phyloP scores from a whole-genome alignment of 2,797 vertebrate genomes.

The Gephyroberyx darwinii region DNA sequence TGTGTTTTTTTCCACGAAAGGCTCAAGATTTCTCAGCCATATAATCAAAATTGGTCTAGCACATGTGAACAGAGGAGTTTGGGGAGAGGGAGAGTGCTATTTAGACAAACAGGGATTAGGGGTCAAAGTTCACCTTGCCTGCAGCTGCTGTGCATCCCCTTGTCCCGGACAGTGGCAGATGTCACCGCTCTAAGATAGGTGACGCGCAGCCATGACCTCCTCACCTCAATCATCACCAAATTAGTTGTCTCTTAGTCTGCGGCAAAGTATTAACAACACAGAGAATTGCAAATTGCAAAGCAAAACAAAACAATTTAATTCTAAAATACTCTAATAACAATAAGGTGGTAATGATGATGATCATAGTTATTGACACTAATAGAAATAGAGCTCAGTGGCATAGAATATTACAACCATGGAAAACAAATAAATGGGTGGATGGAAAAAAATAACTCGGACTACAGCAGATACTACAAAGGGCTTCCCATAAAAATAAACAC shows the following conservation, averaged over 20 bases:
- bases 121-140: slow-evolving; percentile 40
- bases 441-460: no score
- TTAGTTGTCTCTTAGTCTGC: background rate
- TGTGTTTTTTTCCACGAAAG: slow-evolving; percentile 14
- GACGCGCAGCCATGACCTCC: slow-evolving; percentile 20
- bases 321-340: background rate
- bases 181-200: slow-evolving; percentile 33
- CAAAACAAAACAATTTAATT: background rate
- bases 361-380: background rate
- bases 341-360: background rate
- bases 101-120: slow-evolving; percentile 18
- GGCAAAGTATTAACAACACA: background rate
- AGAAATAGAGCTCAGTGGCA: no score
- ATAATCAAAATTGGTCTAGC: background rate
- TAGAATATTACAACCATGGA: background rate
- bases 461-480: background rate
- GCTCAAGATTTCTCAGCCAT: slow-evolving; percentile 47
- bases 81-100: slow-evolving; percentile 24
- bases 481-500: slow-evolving; percentile 2
- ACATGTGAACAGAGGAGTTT: slow-evolving; percentile 1
- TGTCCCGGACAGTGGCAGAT: slow-evolving; percentile 43
- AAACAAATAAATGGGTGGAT: background rate
- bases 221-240: slow-evolving; percentile 26
- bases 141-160: slow-evolving; percentile 22
- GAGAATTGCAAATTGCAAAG: background rate